Conservation (phyloP, 1,140 invertebrate genomes). For the Drosophila paulistorum region DNA sequence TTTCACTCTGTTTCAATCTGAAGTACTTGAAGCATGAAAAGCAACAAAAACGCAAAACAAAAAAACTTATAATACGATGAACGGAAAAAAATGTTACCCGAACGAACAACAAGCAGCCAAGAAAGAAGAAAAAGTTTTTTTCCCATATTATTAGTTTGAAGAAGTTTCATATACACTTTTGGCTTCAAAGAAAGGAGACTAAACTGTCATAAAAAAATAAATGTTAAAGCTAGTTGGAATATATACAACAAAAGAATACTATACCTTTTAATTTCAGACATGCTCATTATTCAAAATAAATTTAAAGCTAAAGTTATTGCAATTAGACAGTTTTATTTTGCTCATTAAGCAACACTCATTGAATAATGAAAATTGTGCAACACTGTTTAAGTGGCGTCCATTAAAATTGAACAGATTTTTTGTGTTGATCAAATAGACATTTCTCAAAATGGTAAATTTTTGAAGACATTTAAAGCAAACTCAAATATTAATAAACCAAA, state of each 20-base stretch:
- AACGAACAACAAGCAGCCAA: constrained; percentile 18
- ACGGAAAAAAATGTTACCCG: constrained; percentile 26
- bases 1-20: constrained; percentile 42
- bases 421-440: too few species aligned
- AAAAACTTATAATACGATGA: constrained; percentile 13
- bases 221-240: not conserved
- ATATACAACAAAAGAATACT: not conserved
- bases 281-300: not conserved
- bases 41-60: constrained; percentile 61
- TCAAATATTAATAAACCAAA: too few species aligned
- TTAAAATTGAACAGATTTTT: too few species aligned
- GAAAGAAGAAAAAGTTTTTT: not conserved
- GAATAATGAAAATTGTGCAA: not conserved
- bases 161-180: constrained; percentile 7
- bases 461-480: too few species aligned
- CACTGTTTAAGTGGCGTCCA: not conserved
- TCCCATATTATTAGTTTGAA: not conserved
- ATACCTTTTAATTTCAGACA: not conserved
- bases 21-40: constrained; percentile 68
- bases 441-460: too few species aligned
- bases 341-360: not conserved
- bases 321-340: not conserved
- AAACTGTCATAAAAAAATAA: not conserved
- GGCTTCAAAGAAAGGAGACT: not conserved
- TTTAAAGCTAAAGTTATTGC: not conserved